Conservation (phyloP, 2,888 invertebrate species). For the Torymus texanus region DNA sequence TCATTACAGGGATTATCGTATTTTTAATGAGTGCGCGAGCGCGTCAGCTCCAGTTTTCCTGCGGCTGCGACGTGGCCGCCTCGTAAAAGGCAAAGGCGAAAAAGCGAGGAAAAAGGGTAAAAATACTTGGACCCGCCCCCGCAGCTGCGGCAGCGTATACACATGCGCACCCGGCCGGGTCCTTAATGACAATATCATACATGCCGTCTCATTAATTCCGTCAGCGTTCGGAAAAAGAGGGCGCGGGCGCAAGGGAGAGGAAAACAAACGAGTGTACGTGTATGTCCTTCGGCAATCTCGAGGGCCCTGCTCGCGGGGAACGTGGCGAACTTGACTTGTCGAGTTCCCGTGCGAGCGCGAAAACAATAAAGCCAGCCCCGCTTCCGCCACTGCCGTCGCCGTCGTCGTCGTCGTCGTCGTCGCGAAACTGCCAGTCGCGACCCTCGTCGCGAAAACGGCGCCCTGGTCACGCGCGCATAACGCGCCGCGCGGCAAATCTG, state of each 20-base stretch:
- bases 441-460: conserved; percentile 46
- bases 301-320: conserved; percentile 14
- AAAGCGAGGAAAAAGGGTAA: neutral
- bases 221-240: conserved; percentile 45
- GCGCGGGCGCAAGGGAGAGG: neutral
- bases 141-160: neutral
- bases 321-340: conserved; percentile 28
- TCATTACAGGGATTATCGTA: no score
- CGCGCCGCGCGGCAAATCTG: conserved; percentile 35
- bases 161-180: neutral
- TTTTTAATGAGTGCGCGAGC: no score
- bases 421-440: conserved; percentile 1
- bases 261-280: conserved; percentile 36
- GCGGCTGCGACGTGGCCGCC: neutral
- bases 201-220: conserved; percentile 55
- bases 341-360: conserved; percentile 38
- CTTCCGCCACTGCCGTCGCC: conserved; percentile 10
- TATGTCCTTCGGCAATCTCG: conserved; percentile 48
- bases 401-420: conserved; percentile 32
- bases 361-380: conserved; percentile 32
- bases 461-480: conserved; percentile 50
- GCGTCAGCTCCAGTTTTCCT: no score
- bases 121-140: conserved; percentile 13
- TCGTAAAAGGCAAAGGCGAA: neutral
- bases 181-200: conserved; percentile 45